Percentiles rank a stretch among this genome's conserved stretches.
phyloP scores from a whole-genome alignment of 2,888 invertebrate genomes.

The Eupithecia subfuscata region DNA sequence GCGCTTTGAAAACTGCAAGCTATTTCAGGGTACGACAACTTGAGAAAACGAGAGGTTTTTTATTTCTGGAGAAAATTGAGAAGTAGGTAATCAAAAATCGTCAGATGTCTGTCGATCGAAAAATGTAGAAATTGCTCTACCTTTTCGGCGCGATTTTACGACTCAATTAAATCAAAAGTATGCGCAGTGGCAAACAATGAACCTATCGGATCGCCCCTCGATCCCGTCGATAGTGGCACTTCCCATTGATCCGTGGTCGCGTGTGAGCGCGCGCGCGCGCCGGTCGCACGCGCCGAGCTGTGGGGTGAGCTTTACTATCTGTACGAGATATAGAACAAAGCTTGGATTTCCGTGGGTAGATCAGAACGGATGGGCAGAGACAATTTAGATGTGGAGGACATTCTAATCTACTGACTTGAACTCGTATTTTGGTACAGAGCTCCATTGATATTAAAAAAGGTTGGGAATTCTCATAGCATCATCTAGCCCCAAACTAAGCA shows the following conservation, averaged over 20 bases:
- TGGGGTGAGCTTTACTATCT: neutral
- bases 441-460: too few relatives aligned
- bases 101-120: neutral
- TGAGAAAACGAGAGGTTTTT: neutral
- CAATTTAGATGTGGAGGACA: too few relatives aligned
- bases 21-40: neutral
- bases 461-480: too few relatives aligned
- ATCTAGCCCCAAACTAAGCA: too few relatives aligned
- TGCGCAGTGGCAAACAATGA: constrained; percentile 12
- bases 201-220: constrained; percentile 19
- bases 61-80: too few relatives aligned
- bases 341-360: neutral
- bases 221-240: constrained; percentile 26
- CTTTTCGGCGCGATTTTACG: neutral
- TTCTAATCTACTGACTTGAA: too few relatives aligned
- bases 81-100: neutral
- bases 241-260: constrained; percentile 28
- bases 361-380: neutral
- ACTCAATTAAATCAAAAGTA: neutral
- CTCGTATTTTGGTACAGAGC: too few relatives aligned
- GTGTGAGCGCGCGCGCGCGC: constrained; percentile 30
- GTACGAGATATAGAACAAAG: neutral
- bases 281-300: constrained; percentile 36
- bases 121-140: neutral
- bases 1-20: neutral